Evolutionary conservation across 2,113 vertebrate genomes (phyloP).

Genomic region (Sakesphorus luctuosus): DNA sequence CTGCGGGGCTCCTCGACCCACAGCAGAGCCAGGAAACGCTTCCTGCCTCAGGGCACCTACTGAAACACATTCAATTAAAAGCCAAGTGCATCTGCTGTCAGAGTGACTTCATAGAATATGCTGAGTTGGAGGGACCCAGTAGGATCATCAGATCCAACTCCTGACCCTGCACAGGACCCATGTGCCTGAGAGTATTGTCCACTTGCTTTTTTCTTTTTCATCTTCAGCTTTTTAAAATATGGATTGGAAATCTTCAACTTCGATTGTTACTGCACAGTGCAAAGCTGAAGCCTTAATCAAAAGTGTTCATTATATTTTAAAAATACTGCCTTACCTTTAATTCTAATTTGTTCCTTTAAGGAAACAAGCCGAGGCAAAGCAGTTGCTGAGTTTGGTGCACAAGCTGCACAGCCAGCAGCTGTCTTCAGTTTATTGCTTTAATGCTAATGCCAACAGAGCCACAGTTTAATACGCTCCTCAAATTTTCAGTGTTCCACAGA

Average conservation of each 20-base stretch:
- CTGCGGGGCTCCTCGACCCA: background rate
- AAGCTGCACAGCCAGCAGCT: background rate
- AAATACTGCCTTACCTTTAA: background rate
- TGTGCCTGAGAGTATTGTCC: background rate
- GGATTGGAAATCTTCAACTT: background rate
- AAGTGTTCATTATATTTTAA: background rate
- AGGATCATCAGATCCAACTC: background rate
- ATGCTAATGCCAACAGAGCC: too few species aligned
- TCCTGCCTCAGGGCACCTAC: background rate
- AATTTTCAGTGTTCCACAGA: background rate
- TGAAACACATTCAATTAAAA: background rate
- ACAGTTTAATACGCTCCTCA: background rate
- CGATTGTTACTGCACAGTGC: accelerated
- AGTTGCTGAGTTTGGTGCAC: background rate
- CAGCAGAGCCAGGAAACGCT: background rate
- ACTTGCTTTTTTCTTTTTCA: background rate
- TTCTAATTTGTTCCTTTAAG: background rate
- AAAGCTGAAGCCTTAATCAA: background rate
- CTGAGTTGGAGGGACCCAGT: background rate
- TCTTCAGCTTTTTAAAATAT: background rate
- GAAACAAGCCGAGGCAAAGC: background rate
- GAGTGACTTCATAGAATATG: background rate
- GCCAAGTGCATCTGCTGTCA: background rate
- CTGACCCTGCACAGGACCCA: background rate
- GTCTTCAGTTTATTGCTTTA: background rate